These are phyloP conservation scores for Podabrus alpinus DNA, from an alignment of 2,888 invertebrate genomes.

Conservation along the genomic window DNA sequence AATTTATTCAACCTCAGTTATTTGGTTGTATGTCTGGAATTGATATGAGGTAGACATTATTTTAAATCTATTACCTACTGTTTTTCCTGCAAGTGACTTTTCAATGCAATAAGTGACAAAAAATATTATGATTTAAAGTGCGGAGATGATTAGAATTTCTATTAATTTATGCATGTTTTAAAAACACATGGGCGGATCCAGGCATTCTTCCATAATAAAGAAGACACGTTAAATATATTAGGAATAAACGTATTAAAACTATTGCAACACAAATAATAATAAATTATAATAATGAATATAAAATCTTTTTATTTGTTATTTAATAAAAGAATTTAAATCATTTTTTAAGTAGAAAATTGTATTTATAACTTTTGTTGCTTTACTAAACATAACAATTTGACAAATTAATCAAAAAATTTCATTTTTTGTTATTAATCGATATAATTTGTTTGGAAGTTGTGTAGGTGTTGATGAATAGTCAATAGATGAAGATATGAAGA, in stretches of 20 bases:
- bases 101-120: neutral
- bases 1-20: neutral
- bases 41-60: conserved; percentile 9
- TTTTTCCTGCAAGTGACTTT: neutral
- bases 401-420: neutral
- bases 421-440: neutral
- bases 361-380: neutral
- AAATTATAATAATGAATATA: neutral
- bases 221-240: neutral
- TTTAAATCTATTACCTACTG: neutral
- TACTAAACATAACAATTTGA: neutral
- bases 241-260: neutral
- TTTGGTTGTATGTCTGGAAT: conserved; percentile 5
- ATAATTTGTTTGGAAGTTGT: neutral
- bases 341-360: neutral
- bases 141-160: conserved; percentile 17
- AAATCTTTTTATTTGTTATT: neutral
- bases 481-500: conserved; percentile 15
- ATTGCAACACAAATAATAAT: neutral
- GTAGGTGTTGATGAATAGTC: conserved; percentile 17
- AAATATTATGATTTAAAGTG: conserved; percentile 14
- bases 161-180: neutral
- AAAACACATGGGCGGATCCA: neutral
- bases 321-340: neutral
- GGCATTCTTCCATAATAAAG: neutral